Base-by-base conservation (phyloP, 2,113 vertebrate genomes). In the Microtus oregoni region DNA sequence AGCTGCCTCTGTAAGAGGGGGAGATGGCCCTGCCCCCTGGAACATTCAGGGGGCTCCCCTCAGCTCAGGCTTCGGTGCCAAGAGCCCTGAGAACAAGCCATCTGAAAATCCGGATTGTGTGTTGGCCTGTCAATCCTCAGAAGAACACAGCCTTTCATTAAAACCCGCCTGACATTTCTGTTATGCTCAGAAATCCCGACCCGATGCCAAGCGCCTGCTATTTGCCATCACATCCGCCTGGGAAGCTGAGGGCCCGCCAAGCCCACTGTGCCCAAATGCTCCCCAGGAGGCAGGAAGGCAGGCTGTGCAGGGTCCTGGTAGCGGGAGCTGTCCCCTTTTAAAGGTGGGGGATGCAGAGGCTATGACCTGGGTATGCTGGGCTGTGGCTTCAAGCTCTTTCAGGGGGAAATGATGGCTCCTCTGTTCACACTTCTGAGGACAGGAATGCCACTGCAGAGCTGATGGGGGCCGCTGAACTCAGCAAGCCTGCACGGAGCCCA, bases 131-230 rank as follows among this genome's bases (percentile, higher is more conserved):
- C 98, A 98, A 98, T 98, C 98, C 98, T 98, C 98, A 98, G 98
- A 98, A 98, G 98, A 97, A 97, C 96, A 96, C 98, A 98, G 98
- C 97, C 98, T 98, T 98, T 98, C 98, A 98, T 98, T 98, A 98
- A 98, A 98, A 98, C 97, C 98, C 95, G 98, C 98, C 98, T 98
- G 98, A 98, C 98, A 98, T 99, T 99, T 98, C 98, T 98, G 98
- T 98, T 98, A 97, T 96, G 98, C 94, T 10, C 96, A 98, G 98
- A 98, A 98, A 98, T 98, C 98, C 98, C 98, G 97, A 97, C 98
- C 98, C 97, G 95, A 92, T 97, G 98, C 98, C 98, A 98, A 97
- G 98, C 85, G 95, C 98, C 98, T 98, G 98, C 98, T 99, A 98
- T 98, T 98, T 98, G 98, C 98, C 98, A 98, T 98, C 97, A 81